Evolutionary conservation across 2,888 invertebrate species (phyloP), one percentile per base, ranked within the genome.

Genomic region (Netelia fuscicornis): DNA sequence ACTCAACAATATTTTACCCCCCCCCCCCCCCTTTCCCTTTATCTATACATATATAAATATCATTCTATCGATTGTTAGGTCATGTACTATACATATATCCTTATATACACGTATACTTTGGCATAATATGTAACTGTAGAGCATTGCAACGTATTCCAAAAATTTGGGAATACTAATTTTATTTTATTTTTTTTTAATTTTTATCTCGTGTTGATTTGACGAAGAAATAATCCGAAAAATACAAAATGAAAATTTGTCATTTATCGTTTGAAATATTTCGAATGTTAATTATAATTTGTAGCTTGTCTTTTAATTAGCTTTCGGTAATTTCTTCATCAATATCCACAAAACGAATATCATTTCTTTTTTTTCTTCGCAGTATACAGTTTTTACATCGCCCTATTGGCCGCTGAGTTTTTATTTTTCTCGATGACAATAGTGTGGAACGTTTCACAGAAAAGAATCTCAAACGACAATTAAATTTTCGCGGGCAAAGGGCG

Each of bases 51-150:
- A 25, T 37, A 25, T 70, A 54, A 54, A 44, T n/a, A 11, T 68
- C 58, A 37, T 74, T 67, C 67, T 23, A 48, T 81, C 8, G 48
- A 42, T 37, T 56, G 8, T 81, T 37, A 74, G 74, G 17, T 72
- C 56, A 25, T 42, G 71, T 44, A 71, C 54, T 30, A 72, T 72
- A 70, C n/a, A 72, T 60, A 44, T 37, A 8, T 23, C 11, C 44
- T 37, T 48, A 78, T 62, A 58, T 54, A 25, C 52, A 78, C n/a
- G 60, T 58, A 42, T 23, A 48, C 58, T 70, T 78, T 62, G 48
- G 68, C 20, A 58, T 56, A 56, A 17, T 56, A 56, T 23, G 17
- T 58, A 58, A 20, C 58, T 9, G 20, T 58, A 20, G 20, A 58
- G 20, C 17, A 58, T 10, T 17, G n/a, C 17, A 58, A 58, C 17